Percentiles rank a stretch among this genome's conserved stretches.
Evolutionary conservation across 2,113 vertebrate genomes (phyloP).

Genomic region (Eonycteris spelaea): DNA sequence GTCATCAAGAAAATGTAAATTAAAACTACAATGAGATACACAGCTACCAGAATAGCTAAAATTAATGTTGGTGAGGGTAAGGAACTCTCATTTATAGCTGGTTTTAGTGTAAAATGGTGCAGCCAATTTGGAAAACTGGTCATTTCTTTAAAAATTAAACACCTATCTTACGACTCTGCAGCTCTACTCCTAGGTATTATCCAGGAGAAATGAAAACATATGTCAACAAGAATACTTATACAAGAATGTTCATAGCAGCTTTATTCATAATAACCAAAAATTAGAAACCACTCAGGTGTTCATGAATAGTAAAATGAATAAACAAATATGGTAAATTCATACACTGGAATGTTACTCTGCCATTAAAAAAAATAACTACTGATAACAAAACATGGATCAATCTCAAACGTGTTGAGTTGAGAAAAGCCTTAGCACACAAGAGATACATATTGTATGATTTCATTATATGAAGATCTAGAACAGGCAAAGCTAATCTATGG

Average conservation of each 20-base stretch:
- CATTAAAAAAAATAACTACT: not conserved
- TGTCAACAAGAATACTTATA: not conserved
- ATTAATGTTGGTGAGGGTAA: not conserved
- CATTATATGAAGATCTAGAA: not conserved
- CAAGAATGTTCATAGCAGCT: not conserved
- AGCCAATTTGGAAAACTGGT: not conserved
- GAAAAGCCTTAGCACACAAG: not conserved
- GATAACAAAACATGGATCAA: not conserved
- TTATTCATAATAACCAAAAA: not conserved
- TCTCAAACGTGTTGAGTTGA: constrained; percentile 5
- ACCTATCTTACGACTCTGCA: not conserved
- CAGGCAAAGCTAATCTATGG: not conserved
- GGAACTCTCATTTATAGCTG: not conserved
- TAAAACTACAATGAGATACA: constrained; percentile 1
- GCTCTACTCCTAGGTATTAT: constrained; percentile 11
- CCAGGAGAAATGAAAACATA: constrained; percentile 18
- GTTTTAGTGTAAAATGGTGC: not conserved
- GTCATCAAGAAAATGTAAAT: not conserved
- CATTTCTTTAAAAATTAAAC: constrained; percentile 19
- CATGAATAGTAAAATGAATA: not conserved
- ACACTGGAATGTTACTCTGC: not conserved
- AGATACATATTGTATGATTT: not conserved
- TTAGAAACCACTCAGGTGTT: not conserved
- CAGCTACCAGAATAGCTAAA: not conserved
- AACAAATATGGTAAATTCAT: not conserved